A percentile compares a stretch with the other conserved stretches of the same genome.
These are phyloP conservation scores for Myrmecobius fasciatus DNA, from an alignment of 2,113 vertebrate genomes.

Conservation along the genomic window DNA sequence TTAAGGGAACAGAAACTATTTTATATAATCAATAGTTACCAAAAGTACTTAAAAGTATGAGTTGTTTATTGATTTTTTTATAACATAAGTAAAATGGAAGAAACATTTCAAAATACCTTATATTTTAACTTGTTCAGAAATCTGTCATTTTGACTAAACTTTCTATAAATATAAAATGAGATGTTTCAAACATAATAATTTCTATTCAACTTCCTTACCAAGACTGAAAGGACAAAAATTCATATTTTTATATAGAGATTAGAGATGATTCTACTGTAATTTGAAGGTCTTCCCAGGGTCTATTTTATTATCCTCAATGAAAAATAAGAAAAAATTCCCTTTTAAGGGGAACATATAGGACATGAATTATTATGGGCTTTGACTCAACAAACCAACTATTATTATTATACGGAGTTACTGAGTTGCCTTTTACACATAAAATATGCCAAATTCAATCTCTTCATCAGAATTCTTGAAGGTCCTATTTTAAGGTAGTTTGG, in stretches of 20 bases:
- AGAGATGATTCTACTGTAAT: neutral
- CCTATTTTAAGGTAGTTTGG: slow-evolving; percentile 3
- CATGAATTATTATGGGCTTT: neutral
- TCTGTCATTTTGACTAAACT: neutral
- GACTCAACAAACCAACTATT: slow-evolving; percentile 22
- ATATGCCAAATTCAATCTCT: neutral
- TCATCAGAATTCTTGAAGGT: slow-evolving; percentile 10
- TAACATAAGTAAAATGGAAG: slow-evolving; percentile 1
- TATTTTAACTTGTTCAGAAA: neutral
- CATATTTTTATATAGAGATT: neutral
- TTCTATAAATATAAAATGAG: neutral
- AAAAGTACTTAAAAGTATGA: neutral
- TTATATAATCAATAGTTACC: neutral
- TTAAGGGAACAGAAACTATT: slow-evolving; percentile 16
- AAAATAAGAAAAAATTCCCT: slow-evolving; percentile 1
- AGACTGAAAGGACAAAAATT: neutral
- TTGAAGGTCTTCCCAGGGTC: neutral
- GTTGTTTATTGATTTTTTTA: neutral
- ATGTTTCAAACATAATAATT: neutral
- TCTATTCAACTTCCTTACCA: neutral
- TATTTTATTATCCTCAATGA: neutral
- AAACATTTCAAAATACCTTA: neutral
- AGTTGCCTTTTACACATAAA: slow-evolving; percentile 28
- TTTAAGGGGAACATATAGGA: neutral
- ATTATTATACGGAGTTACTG: neutral